A percentile compares a stretch with the other conserved stretches of the same genome.
Conservation (phyloP, 1,140 invertebrate species). For the Heliothis subflexa region DNA sequence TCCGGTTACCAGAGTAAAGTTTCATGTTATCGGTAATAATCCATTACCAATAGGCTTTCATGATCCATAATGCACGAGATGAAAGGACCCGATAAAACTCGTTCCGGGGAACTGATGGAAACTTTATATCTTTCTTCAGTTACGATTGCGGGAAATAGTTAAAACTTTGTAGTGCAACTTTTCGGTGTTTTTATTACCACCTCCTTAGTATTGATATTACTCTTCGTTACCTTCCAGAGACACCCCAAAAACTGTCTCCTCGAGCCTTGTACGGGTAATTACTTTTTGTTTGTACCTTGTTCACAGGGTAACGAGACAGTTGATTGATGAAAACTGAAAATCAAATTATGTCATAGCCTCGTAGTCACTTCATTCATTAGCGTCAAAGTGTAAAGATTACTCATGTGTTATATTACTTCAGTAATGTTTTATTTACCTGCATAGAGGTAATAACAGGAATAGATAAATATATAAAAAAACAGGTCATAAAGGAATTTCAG, state of each 20-base stretch:
- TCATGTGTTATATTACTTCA: too few species aligned
- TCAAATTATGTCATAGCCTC: not conserved
- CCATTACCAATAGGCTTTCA: constrained; percentile 67
- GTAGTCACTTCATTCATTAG: constrained; percentile 4
- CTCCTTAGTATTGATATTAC: not conserved
- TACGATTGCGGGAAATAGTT: constrained; percentile 2
- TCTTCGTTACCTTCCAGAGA: not conserved
- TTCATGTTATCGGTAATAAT: constrained; percentile 62
- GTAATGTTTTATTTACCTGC: too few species aligned
- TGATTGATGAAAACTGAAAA: constrained; percentile 28
- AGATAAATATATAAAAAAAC: too few species aligned
- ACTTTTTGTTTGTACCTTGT: constrained; percentile 32
- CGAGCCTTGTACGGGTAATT: constrained; percentile 9
- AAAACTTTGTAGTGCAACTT: constrained; percentile 16
- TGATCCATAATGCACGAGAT: constrained; percentile 58
- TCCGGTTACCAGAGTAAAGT: constrained; percentile 62
- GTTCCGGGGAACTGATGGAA: constrained; percentile 7
- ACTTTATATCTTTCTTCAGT: not conserved
- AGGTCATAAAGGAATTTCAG: too few species aligned
- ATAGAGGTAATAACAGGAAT: too few species aligned
- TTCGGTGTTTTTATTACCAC: not conserved
- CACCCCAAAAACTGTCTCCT: constrained; percentile 8
- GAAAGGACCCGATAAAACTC: constrained; percentile 21
- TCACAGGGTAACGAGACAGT: constrained; percentile 17
- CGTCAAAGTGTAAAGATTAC: not conserved